Conservation (phyloP, 2,888 invertebrate genomes). For the Thelaira solivaga region DNA sequence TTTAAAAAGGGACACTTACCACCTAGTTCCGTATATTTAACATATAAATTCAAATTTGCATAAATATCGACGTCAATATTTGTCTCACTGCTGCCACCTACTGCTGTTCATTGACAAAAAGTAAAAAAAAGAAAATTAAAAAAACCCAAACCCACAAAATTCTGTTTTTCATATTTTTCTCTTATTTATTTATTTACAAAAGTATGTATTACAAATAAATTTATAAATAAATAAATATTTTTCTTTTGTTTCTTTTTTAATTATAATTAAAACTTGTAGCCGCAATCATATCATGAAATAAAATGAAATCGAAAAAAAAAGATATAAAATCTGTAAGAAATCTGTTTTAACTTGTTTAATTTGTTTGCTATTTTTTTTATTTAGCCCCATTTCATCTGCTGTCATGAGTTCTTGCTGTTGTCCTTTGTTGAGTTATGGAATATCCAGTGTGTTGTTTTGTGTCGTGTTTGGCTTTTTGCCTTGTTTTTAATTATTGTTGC, state of each 20-base stretch:
- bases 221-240: not conserved
- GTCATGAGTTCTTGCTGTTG: conserved; percentile 6
- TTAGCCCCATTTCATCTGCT: conserved; percentile 4
- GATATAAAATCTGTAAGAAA: conserved; percentile 3
- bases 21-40: too few relatives aligned
- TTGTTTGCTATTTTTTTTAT: not conserved
- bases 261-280: conserved; percentile 34
- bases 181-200: too few relatives aligned
- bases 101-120: too few relatives aligned
- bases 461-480: too few relatives aligned
- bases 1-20: too few relatives aligned
- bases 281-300: conserved; percentile 23
- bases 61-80: too few relatives aligned
- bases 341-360: not conserved
- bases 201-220: too few relatives aligned
- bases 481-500: not conserved
- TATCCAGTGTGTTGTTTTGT: too few relatives aligned
- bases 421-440: conserved; percentile 30
- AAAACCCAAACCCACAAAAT: conserved; percentile 22
- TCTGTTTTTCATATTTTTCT: not conserved
- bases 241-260: not conserved
- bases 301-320: not conserved
- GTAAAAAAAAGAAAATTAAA: too few relatives aligned
- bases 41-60: too few relatives aligned
- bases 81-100: too few relatives aligned